Conservation (phyloP, 2,113 vertebrate species). For the Phaethon lepturus region DNA sequence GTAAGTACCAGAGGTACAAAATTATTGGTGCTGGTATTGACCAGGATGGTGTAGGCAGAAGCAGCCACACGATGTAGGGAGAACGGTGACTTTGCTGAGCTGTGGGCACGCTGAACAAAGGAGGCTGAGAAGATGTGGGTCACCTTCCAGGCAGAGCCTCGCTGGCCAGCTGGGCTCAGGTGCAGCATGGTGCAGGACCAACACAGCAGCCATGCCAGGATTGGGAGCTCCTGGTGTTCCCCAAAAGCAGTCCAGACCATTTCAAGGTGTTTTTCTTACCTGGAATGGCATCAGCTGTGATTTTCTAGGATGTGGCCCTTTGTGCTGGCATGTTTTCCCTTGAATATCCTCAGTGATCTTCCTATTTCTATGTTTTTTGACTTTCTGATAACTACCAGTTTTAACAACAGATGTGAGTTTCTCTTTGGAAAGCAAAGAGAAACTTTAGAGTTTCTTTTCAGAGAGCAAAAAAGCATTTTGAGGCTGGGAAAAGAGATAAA, state of each 20-base stretch:
- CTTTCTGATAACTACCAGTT: background rate
- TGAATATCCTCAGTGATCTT: background rate
- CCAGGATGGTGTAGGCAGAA: background rate
- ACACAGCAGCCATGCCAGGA: background rate
- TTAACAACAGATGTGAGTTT: background rate
- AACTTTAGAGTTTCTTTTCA: background rate
- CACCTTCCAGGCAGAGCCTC: background rate
- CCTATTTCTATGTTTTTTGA: background rate
- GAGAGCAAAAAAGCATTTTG: background rate
- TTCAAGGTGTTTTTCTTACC: background rate
- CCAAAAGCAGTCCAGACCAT: background rate
- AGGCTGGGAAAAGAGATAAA: background rate
- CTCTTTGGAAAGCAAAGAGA: background rate
- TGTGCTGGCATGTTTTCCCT: background rate
- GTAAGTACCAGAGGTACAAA: background rate
- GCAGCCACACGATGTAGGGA: background rate
- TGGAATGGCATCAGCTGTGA: background rate
- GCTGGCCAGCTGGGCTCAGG: background rate
- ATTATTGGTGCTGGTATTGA: background rate
- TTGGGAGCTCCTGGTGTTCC: background rate
- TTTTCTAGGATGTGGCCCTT: background rate
- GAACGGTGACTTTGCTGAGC: background rate
- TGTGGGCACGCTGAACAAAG: accelerated
- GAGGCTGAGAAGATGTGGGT: background rate
- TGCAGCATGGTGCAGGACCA: background rate